These are phyloP conservation scores for Enteromius anoplus DNA, from an alignment of 2,797 vertebrate species.

Conservation along the genomic window DNA sequence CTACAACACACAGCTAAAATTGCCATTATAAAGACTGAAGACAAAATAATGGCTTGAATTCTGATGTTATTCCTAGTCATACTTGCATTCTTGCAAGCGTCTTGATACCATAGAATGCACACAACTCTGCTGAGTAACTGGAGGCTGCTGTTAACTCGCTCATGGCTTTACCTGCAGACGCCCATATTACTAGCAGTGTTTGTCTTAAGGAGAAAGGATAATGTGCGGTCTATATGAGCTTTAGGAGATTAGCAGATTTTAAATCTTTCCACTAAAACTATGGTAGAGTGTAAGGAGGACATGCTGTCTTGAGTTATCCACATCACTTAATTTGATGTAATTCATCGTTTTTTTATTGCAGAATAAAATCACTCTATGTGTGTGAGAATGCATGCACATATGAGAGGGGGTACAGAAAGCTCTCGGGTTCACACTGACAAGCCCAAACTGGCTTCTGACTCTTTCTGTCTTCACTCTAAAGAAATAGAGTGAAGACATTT, in stretches of 20 bases:
- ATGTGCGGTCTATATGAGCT: neutral
- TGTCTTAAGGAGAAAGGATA: neutral
- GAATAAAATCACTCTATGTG: neutral
- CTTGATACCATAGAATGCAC: neutral
- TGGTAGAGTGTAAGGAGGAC: neutral
- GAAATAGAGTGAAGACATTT: too few species aligned
- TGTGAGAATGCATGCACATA: neutral
- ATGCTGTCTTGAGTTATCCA: neutral
- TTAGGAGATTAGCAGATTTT: neutral
- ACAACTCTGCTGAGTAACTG: neutral
- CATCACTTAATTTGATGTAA: neutral
- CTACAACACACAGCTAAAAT: neutral
- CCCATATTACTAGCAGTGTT: slow-evolving; percentile 15
- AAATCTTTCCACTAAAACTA: neutral
- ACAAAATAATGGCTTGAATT: neutral
- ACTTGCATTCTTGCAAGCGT: neutral
- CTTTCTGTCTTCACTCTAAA: slow-evolving; percentile 72
- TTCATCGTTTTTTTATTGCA: neutral
- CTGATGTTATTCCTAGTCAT: neutral
- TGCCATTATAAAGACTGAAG: neutral
- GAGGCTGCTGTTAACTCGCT: neutral
- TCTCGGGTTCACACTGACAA: slow-evolving; percentile 67
- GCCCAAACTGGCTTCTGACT: slow-evolving; percentile 75
- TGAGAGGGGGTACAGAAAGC: slow-evolving; percentile 32
- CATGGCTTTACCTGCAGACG: neutral